Base-by-base conservation (phyloP, 1,140 invertebrate genomes). In the Drusus annulatus region DNA sequence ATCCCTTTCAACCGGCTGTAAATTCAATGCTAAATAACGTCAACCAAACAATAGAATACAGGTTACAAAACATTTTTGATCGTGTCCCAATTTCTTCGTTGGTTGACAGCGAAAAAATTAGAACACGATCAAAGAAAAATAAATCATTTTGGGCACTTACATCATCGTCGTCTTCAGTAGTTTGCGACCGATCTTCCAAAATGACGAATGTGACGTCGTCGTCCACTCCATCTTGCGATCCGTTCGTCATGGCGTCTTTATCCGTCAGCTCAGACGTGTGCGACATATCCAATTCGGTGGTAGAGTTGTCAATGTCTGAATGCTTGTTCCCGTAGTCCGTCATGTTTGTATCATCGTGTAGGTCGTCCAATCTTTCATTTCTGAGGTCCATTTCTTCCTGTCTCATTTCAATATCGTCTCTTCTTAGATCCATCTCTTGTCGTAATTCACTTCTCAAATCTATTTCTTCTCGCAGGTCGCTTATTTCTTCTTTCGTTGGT, bases 281-380 rank as follows among this genome's bases (percentile, higher is more conserved):
- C 45, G 81, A 80, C 17, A 81, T 76, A n/a, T 83, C 81, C 15
- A 83, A 16, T 51, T 83, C 82, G 1, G 80, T 78, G 5, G 56
- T 73, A 23, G 80, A 81, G 63, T 80, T 83, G 28, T 83, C 81
- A 10, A 83, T 68, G 51, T 80, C 79, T 0, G 78, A 80, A 74
- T 80, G 73, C 17, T 82, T 82, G 23, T 25, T 54, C 13, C 50
- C 77, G 52, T 77, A 82, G 52, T 81, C 80, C 7, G 76, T 79
- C 80, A 79, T 56, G 52, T 69, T 65, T 8, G 71, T 31, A 15
- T 80, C 81, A 19, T 82, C 81, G 15, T 77, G 77, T 28, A 75
- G 21, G 19, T 80, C 71, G 19, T 76, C 50, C 10, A 81, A 19
- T 19, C 68, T 65, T 36, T 73, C 65, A 52, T 56, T 60, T 51